These are phyloP conservation scores for Biston betularia DNA, from an alignment of 2,888 invertebrate genomes.

Conservation along the genomic window DNA sequence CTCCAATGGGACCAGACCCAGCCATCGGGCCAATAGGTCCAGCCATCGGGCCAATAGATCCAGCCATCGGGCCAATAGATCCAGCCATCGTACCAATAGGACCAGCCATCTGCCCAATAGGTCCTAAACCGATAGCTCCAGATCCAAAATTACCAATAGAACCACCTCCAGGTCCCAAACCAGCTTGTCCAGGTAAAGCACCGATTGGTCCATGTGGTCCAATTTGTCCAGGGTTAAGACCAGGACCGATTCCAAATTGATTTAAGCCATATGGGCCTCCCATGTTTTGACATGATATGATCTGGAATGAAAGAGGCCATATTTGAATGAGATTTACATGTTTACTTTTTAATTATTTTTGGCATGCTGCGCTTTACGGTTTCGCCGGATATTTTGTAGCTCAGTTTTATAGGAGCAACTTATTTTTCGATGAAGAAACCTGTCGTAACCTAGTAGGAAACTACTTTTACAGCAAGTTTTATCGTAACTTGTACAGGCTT, in stretches of 20 bases:
- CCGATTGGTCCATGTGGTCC: constrained; percentile 13
- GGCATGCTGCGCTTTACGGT: background rate
- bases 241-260: constrained; percentile 16
- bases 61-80: background rate
- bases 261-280: constrained; percentile 5
- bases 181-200: constrained; percentile 8
- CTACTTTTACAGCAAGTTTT: too few relatives aligned
- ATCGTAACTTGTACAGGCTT: too few relatives aligned
- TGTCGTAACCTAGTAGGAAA: too few relatives aligned
- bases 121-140: constrained; percentile 1
- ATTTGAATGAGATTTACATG: background rate
- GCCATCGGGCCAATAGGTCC: constrained; percentile 4
- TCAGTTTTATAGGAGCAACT: too few relatives aligned
- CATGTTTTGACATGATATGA: constrained; percentile 5
- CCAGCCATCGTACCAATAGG: background rate
- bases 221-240: constrained; percentile 13
- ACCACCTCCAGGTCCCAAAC: constrained; percentile 10
- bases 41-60: constrained; percentile 5
- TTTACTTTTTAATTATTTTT: too few relatives aligned
- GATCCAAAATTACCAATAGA: constrained; percentile 1
- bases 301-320: constrained; percentile 17
- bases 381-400: too few relatives aligned
- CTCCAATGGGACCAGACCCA: constrained; percentile 9
- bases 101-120: constrained; percentile 18
- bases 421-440: too few relatives aligned